Evolutionary conservation across 2,888 invertebrate genomes (phyloP).

Genomic region (Dioctria linearis): DNA sequence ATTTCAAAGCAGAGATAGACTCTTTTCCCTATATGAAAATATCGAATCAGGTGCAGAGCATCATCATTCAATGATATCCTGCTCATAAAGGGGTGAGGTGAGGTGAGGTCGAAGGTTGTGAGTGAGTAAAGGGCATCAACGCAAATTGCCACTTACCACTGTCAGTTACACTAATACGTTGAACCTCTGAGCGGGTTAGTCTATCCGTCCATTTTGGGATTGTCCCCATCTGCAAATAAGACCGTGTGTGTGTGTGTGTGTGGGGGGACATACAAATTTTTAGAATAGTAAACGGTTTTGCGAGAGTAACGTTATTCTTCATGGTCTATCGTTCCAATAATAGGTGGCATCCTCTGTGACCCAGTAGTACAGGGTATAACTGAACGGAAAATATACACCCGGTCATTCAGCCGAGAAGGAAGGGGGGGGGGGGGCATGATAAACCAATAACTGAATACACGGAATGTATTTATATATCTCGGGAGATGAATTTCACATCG

Average conservation of each 20-base stretch:
- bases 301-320: no score
- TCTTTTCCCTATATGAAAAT: background rate
- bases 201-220: no score
- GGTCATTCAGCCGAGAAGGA: no score
- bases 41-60: background rate
- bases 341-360: no score
- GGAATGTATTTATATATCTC: background rate
- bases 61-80: background rate
- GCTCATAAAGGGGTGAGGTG: no score
- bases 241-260: no score
- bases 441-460: constrained; percentile 13
- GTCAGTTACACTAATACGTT: background rate
- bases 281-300: no score
- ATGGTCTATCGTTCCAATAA: no score
- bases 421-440: background rate
- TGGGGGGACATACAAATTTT: no score
- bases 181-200: background rate
- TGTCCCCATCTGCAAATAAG: no score
- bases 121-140: background rate
- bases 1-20: background rate
- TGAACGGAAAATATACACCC: no score
- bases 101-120: background rate
- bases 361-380: no score
- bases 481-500: constrained; percentile 12
- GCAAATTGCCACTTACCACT: background rate